Conservation (phyloP, 2,888 invertebrate species). For the Caradrina kadenii region DNA sequence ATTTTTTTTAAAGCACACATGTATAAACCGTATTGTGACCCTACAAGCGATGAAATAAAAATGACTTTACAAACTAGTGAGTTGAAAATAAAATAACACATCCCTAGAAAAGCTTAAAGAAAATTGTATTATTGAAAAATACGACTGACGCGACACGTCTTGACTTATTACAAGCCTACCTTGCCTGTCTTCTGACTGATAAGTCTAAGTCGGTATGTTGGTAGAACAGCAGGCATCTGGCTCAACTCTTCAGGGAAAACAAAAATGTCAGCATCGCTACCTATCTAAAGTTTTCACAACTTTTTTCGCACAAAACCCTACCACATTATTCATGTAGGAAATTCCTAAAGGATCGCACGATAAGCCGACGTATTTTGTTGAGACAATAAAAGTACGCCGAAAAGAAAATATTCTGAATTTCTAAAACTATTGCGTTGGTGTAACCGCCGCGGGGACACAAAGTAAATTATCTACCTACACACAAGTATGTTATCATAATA, state of each 20-base stretch:
- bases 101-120: background rate
- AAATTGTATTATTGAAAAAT: background rate
- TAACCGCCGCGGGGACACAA: constrained; percentile 38
- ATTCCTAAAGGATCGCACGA: constrained; percentile 33
- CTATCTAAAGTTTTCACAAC: background rate
- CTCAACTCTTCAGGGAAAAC: background rate
- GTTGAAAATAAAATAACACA: background rate
- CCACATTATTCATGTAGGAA: constrained; percentile 39
- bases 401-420: constrained; percentile 52
- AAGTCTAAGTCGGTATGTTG: too few relatives aligned
- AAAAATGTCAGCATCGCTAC: background rate
- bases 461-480: constrained; percentile 51
- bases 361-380: constrained; percentile 47
- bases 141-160: background rate
- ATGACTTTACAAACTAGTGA: too few relatives aligned
- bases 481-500: background rate
- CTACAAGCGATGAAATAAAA: too few relatives aligned
- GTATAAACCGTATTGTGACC: too few relatives aligned
- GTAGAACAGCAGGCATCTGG: background rate
- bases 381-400: constrained; percentile 50
- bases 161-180: background rate
- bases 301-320: constrained; percentile 2
- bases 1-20: too few relatives aligned
- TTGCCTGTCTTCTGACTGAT: background rate
- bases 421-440: constrained; percentile 44